Conservation (phyloP, 2,888 invertebrate genomes). For the Ophonus ardosiacus region DNA sequence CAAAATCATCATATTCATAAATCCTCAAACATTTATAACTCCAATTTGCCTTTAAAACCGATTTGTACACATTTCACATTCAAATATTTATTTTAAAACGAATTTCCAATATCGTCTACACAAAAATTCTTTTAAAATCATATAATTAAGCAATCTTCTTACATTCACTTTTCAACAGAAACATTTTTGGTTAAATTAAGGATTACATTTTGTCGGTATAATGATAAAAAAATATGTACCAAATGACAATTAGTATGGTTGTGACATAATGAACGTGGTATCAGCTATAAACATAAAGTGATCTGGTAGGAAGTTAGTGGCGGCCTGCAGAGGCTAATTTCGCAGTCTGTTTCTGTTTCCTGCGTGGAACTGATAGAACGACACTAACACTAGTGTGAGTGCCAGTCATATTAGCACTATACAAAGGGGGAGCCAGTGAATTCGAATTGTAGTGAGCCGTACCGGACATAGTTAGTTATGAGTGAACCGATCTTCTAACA, state of each 20-base stretch:
- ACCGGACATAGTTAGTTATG: conserved; percentile 58
- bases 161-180: too few species aligned
- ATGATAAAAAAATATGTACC: background rate
- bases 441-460: conserved; percentile 20
- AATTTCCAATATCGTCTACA: too few species aligned
- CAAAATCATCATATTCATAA: background rate
- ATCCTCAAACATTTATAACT: background rate
- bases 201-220: background rate
- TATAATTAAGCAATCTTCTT: too few species aligned
- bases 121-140: too few species aligned
- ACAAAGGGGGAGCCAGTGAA: conserved; percentile 48
- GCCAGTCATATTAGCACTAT: conserved; percentile 46
- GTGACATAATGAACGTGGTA: background rate
- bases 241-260: background rate
- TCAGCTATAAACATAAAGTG: background rate
- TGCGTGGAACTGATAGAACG: conserved; percentile 39
- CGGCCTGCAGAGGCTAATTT: conserved; percentile 40
- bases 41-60: too few species aligned
- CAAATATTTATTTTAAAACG: too few species aligned
- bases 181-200: too few species aligned
- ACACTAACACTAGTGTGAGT: background rate
- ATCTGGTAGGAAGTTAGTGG: background rate
- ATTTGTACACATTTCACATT: too few species aligned
- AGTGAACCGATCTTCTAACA: conserved; percentile 36
- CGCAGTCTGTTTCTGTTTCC: conserved; percentile 47